A percentile compares a stretch with the other conserved stretches of the same genome.
phyloP scores from a whole-genome alignment of 64 coral and sea anemone genomes.

The Montipora foliosa region DNA sequence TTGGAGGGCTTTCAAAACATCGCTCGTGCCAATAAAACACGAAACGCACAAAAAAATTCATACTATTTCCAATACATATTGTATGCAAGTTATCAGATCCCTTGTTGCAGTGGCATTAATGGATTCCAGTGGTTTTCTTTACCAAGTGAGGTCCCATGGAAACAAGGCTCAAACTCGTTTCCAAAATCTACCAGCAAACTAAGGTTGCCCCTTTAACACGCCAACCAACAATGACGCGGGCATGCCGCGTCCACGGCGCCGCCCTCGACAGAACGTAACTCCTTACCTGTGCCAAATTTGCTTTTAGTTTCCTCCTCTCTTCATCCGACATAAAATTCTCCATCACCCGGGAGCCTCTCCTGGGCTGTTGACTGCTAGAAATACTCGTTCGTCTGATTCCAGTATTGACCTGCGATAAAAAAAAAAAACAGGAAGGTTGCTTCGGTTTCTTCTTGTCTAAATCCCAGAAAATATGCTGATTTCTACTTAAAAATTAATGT shows the following conservation, averaged over 20 bases:
- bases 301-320: slow-evolving; percentile 50
- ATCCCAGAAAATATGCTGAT: no score
- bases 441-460: not conserved
- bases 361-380: not conserved
- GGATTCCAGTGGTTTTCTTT: not conserved
- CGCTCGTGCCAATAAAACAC: no score
- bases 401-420: slow-evolving; percentile 47
- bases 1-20: no score
- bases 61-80: no score
- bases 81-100: not conserved
- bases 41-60: no score
- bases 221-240: no score
- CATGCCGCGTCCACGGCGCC: no score
- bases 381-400: slow-evolving; percentile 20
- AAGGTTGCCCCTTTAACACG: no score
- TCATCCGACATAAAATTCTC: not conserved
- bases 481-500: no score
- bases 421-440: not conserved
- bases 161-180: not conserved
- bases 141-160: not conserved
- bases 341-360: slow-evolving; percentile 11
- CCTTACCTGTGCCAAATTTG: slow-evolving; percentile 39
- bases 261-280: not conserved
- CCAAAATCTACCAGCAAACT: no score
- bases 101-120: not conserved